phyloP scores from a whole-genome alignment of 2,113 vertebrate genomes.

The Lamprologus sp. region DNA sequence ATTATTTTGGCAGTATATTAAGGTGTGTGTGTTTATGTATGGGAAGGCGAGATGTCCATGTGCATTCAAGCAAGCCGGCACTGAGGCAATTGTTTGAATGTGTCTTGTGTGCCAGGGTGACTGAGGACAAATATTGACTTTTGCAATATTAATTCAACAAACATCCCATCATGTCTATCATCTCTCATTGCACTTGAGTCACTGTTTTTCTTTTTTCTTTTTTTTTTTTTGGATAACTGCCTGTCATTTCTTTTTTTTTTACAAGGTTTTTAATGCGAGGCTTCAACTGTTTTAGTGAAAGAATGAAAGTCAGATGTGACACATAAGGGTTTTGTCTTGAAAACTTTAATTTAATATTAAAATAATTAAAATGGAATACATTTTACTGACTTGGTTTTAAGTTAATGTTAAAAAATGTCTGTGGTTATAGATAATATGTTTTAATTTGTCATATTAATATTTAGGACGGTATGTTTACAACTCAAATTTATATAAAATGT shows the following conservation, averaged over 20 bases:
- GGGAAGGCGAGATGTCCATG: not conserved
- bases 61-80: not conserved
- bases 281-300: not conserved
- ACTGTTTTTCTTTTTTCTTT: constrained; percentile 11
- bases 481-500: not conserved
- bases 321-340: not conserved
- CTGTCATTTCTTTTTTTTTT: not conserved
- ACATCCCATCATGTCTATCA: constrained; percentile 15
- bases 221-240: constrained; percentile 7
- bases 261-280: not conserved
- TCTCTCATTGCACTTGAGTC: constrained; percentile 14
- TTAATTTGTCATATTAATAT: not conserved
- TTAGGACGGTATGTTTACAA: not conserved
- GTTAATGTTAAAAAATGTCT: no score
- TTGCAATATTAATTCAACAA: not conserved
- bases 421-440: not conserved
- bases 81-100: not conserved
- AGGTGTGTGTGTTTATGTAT: not conserved
- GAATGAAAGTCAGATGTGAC: not conserved
- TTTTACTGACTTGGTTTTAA: not conserved
- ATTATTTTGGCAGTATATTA: not conserved
- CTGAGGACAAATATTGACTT: constrained; percentile 58
- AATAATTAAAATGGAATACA: not conserved
- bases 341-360: not conserved
- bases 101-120: constrained; percentile 19